A percentile compares a stretch with the other conserved stretches of the same genome.
Conservation (phyloP, 1,140 invertebrate species). For the Trichonephila clavipes region DNA sequence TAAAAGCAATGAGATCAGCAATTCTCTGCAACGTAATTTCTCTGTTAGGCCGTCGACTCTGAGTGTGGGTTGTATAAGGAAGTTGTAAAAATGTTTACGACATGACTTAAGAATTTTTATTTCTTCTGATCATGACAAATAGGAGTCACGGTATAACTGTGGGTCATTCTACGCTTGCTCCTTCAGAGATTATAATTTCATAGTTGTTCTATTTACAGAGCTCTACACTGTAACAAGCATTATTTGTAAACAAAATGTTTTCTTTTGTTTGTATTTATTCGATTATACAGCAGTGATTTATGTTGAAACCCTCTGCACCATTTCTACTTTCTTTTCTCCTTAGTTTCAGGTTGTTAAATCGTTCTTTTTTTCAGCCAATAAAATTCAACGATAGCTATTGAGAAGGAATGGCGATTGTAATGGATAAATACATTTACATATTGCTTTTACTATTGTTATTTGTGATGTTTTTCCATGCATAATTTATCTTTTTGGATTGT, state of each 20-base stretch:
- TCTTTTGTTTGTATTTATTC: slow-evolving; percentile 7
- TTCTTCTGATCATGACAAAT: not conserved
- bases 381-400: not conserved
- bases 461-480: not conserved
- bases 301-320: not conserved
- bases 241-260: not conserved
- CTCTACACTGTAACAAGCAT: not conserved
- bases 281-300: slow-evolving; percentile 9
- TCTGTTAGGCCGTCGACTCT: not conserved
- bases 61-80: slow-evolving; percentile 4
- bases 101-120: slow-evolving; percentile 28
- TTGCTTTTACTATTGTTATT: not conserved
- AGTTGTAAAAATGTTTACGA: slow-evolving; percentile 41
- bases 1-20: slow-evolving; percentile 16
- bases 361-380: not conserved
- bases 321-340: not conserved
- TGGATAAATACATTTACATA: not conserved
- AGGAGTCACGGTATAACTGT: not conserved
- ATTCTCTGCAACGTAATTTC: slow-evolving; percentile 1
- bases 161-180: not conserved
- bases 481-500: too few relatives aligned
- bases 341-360: not conserved
- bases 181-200: not conserved
- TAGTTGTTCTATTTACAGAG: not conserved
- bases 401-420: not conserved